Evolutionary conservation across 2,797 vertebrate genomes (phyloP), one percentile per base, ranked within the genome.

Genomic region (Huso huso): DNA sequence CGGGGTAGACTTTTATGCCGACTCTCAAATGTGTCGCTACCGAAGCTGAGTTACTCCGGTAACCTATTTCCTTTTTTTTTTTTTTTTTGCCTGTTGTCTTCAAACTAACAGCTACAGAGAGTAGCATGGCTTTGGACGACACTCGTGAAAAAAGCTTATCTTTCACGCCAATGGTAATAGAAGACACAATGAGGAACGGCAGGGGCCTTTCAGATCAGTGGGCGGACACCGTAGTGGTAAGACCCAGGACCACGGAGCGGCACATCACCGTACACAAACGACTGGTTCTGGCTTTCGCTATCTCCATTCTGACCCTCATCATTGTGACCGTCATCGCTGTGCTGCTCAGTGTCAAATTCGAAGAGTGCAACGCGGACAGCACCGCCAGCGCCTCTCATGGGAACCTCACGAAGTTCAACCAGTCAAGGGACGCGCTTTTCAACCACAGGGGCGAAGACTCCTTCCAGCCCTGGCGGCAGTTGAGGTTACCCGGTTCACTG

Each of bases 301-400:
- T 96, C 72, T 95, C 94, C 77, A 89, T 97, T 82, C 85, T 95
- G 74, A 94, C 93, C 12, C 87, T 98, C 72, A 88, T 97, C 60
- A 77, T 92, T 0, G 93, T 96, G 67, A 95, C 94, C 10, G 92
- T 89, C 65, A 86, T 96, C 52, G 95, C 95, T 0, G 92, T 96
- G 63, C 80, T 91, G 70, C 92, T 97, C 75, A 93, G 91, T 75
- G 70, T 97, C 70, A 90, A 92, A 62, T 93, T 93, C 68, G 94
- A 96, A 77, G 93, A 93, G 79, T 97, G 95, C 7, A 69, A 72
- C 0, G 73, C 50, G 0, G 87, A 75, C 10, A 71, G 66, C 51
- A 37, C 74, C 55, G 55, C 78, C 52, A 6, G 86, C 66, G 72
- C 80, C 61, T 15, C 79, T 4, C 80, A 79, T 51, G 81, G 84